A percentile compares a stretch with the other conserved stretches of the same genome.
These are phyloP conservation scores for Trichogramma pretiosum DNA, from an alignment of 1,140 invertebrate species.

Conservation along the genomic window DNA sequence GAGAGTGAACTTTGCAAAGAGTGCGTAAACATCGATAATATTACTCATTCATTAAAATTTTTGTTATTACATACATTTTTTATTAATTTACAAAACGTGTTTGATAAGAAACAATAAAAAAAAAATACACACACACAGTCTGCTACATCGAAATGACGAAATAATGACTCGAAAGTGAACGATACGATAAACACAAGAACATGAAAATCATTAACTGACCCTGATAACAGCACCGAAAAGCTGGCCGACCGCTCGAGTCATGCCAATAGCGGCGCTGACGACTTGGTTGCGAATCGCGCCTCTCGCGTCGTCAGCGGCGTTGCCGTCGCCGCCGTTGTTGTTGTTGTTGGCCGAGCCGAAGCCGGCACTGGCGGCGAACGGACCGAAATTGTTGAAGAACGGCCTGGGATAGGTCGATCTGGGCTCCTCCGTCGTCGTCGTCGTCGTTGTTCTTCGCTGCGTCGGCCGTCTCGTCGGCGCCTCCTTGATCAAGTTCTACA, in stretches of 20 bases:
- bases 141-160: no score
- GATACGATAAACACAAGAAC: no score
- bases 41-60: no score
- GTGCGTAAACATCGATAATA: no score
- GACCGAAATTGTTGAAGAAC: slow-evolving; percentile 33
- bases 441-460: slow-evolving; percentile 22
- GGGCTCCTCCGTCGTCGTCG: slow-evolving; percentile 19
- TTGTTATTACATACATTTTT: no score
- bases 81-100: no score
- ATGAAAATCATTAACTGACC: slow-evolving; percentile 44
- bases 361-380: slow-evolving; percentile 15
- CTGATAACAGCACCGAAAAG: slow-evolving; percentile 65
- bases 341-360: neutral
- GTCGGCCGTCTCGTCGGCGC: slow-evolving; percentile 20
- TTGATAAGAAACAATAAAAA: no score
- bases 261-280: slow-evolving; percentile 60
- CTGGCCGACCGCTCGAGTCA: slow-evolving; percentile 61
- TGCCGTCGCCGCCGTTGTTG: neutral
- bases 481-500: slow-evolving; percentile 1
- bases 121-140: no score
- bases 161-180: no score
- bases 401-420: slow-evolving; percentile 40
- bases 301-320: slow-evolving; percentile 14
- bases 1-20: no score
- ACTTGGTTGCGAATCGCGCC: slow-evolving; percentile 50